Conservation (phyloP, 2,113 vertebrate species). For the Lynx canadensis region DNA sequence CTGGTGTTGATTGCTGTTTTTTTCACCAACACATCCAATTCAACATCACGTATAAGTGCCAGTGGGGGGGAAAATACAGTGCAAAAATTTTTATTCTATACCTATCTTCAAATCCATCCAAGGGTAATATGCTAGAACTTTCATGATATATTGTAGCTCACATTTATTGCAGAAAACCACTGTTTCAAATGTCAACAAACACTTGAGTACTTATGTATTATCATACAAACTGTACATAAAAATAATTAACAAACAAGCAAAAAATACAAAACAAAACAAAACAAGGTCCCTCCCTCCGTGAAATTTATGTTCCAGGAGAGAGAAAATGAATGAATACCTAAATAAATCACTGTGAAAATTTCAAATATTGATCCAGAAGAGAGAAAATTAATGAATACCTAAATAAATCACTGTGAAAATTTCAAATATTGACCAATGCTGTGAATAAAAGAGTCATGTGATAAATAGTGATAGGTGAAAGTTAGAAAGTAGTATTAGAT, state of each 20-base stretch:
- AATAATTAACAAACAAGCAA: neutral
- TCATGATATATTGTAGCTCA: neutral
- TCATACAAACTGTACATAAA: neutral
- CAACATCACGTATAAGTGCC: neutral
- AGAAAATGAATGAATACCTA: slow-evolving; percentile 3
- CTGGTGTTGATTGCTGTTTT: neutral
- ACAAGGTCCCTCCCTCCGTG: neutral
- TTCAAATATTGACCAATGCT: neutral
- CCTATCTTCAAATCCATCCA: slow-evolving; percentile 25
- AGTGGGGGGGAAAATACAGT: neutral
- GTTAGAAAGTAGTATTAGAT: neutral
- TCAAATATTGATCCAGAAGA: neutral
- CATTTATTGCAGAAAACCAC: slow-evolving; percentile 21
- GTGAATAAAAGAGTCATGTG: neutral
- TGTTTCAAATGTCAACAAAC: neutral
- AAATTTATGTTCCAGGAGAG: neutral
- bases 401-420: neutral
- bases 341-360: neutral
- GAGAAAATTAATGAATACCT: neutral
- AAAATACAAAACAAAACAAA: neutral
- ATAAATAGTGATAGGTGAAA: neutral
- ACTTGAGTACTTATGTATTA: neutral
- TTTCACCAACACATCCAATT: neutral
- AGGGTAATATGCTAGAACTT: neutral
- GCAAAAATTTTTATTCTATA: neutral